Percentiles rank a stretch among this genome's conserved stretches.
phyloP scores from a whole-genome alignment of 1,140 invertebrate genomes.

The Leptopilina boulardi region DNA sequence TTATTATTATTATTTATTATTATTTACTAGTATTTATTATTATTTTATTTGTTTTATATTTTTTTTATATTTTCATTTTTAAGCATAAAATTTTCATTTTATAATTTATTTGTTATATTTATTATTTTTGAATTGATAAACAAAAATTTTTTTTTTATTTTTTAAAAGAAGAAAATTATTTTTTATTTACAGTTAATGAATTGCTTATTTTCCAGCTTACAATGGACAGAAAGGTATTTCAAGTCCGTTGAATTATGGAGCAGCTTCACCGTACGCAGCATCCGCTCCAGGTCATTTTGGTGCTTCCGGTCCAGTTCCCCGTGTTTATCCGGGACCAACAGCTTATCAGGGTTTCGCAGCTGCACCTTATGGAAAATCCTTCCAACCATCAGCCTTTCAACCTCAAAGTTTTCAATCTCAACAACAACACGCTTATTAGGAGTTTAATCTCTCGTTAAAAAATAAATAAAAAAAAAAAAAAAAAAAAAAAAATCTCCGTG shows the following conservation, averaged over 20 bases:
- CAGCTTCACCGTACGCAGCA: conserved; percentile 55
- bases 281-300: conserved; percentile 65
- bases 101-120: no score
- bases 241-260: conserved; percentile 52
- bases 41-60: no score
- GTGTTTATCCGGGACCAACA: conserved; percentile 54
- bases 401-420: conserved; percentile 70
- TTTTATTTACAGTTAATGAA: no score
- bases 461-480: not conserved
- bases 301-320: conserved; percentile 47
- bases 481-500: not conserved
- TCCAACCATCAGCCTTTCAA: conserved; percentile 61
- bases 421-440: conserved; percentile 63
- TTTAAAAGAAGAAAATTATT: no score
- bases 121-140: no score
- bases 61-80: no score
- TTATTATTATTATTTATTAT: no score
- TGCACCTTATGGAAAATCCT: conserved; percentile 49
- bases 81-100: no score
- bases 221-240: conserved; percentile 46
- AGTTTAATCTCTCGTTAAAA: conserved; percentile 43
- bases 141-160: no score
- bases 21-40: no score
- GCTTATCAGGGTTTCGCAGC: conserved; percentile 52
- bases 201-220: conserved; percentile 60